Base-by-base conservation (phyloP, 2,113 vertebrate genomes). In the Semnornis frantzii region DNA sequence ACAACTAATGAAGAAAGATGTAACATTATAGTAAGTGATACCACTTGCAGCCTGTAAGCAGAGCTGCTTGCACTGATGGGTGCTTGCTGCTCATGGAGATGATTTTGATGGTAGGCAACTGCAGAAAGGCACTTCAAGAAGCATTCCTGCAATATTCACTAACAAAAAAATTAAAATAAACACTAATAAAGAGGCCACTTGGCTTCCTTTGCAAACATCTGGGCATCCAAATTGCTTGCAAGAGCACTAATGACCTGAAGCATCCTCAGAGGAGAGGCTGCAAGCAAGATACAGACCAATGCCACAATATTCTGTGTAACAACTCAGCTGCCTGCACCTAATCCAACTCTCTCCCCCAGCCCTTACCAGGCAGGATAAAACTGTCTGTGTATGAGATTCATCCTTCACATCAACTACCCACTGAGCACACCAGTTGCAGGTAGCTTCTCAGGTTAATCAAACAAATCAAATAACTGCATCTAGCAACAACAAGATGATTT, bases 381-480 rank as follows among this genome's bases (percentile, higher is more conserved):
- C 87, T 31, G 79, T 27, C 76, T 54, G 39, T 30, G 54, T 72
- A 81, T 39, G 44, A 90, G 82, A 86, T 82, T 95, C 79, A 85
- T 94, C 76, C 62, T 78, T 94, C 76, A 75, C n/a, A 81, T 63
- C 76, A 92, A 78, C 90, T 78, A 81, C 44, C 37, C 39, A 77
- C 82, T 23, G 65, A 94, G 91, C 5, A 2, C 83, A 96, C 85
- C 84, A 96, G 90, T 69, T 95, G 94, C 62, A 91, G 75, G 57
- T 85, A 75, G 70, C 65, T 91, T 75, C 89, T 85, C 63, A 86
- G 82, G 90, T 93, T 95, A 94, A 92, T 94, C 87, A 92, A 94
- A 92, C 87, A 94, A 91, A 97, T 89, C 73, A 77, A 94, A 81
- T 69, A 95, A 85, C 91, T 93, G 73, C 79, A 91, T 88, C 82